Evolutionary conservation across 2,113 vertebrate species (phyloP), one percentile per base, ranked within the genome.

Genomic region (Sitta europaea): DNA sequence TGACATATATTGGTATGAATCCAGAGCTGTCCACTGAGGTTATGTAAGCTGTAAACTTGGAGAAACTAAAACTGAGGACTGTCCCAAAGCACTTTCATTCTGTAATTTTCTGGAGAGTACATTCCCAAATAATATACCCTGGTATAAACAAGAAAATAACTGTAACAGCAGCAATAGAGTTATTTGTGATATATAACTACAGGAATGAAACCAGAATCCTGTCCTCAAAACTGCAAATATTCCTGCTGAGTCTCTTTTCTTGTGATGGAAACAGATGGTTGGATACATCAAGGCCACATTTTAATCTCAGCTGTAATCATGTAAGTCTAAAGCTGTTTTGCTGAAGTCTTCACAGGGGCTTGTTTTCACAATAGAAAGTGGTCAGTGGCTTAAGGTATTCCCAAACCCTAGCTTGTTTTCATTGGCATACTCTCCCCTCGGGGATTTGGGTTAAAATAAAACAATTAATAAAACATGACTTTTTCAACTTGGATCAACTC

Each of bases 321-420:
- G 71, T 87, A 95, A 87, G 6, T 90, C 73, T 87, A 91, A 94
- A 94, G 67, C 67, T 90, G 85, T 90, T 95, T 94, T 91, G 77
- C 74, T 90, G 54, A 91, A 96, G 59, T 73, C 67, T 92, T 94
- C 87, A 85, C 78, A 92, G 75, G 78, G 78, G 7, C 75, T 93
- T 88, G 42, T 90, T 92, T 94, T 90, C 83, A 95, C 96, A 96
- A 97, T 96, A 97, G 96, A 97, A 96, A 94, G 95, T 95, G 82
- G 92, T 77, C 88, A 92, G 88, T 93, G 91, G 71, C 18, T 86
- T 76, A 95, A 97, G 95, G 88, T 97, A 92, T 90, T 96, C 78
- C 85, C 86, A 79, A 14, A 28, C 63, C 58, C 43, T 2, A 19
- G 21, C 62, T 90, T 80, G 45, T 88, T 94, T 90, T 73, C 75